phyloP scores from a whole-genome alignment of 2,888 invertebrate species.

The Noctua fimbriata region DNA sequence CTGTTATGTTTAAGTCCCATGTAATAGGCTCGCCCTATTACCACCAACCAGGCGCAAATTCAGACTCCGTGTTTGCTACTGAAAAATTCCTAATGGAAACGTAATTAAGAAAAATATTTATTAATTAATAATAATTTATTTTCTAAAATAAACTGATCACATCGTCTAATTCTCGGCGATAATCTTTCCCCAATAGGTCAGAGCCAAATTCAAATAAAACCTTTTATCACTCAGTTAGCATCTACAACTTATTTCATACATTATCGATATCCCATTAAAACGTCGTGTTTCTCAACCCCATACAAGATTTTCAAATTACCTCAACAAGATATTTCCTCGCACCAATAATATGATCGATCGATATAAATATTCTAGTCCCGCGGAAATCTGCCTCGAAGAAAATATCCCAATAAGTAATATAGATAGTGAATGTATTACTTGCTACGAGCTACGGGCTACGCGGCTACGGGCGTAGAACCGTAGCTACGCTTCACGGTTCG shows the following conservation, averaged over 20 bases:
- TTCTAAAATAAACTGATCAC: neutral
- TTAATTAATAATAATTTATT: neutral
- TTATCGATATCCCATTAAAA: conserved; percentile 30
- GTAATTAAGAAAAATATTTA: too few species aligned
- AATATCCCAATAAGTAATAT: conserved; percentile 47
- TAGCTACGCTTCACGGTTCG: conserved; percentile 61
- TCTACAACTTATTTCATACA: too few species aligned
- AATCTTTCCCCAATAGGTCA: neutral
- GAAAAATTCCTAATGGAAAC: too few species aligned
- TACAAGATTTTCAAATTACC: conserved; percentile 33
- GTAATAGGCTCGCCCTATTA: too few species aligned
- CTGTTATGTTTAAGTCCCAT: too few species aligned
- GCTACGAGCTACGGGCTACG: conserved; percentile 61
- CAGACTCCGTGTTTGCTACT: too few species aligned
- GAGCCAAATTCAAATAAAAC: neutral
- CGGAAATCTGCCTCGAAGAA: conserved; percentile 38
- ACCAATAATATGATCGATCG: conserved; percentile 40
- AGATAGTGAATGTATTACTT: conserved; percentile 48
- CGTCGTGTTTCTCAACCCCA: neutral
- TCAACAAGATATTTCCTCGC: conserved; percentile 20
- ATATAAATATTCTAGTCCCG: conserved; percentile 43
- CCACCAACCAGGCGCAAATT: too few species aligned
- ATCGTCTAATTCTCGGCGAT: neutral
- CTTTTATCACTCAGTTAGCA: neutral
- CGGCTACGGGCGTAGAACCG: conserved; percentile 39